Percentiles rank a stretch among this genome's conserved stretches.
These are phyloP conservation scores for Leptothorax acervorum DNA, from an alignment of 2,888 invertebrate genomes.

Conservation along the genomic window DNA sequence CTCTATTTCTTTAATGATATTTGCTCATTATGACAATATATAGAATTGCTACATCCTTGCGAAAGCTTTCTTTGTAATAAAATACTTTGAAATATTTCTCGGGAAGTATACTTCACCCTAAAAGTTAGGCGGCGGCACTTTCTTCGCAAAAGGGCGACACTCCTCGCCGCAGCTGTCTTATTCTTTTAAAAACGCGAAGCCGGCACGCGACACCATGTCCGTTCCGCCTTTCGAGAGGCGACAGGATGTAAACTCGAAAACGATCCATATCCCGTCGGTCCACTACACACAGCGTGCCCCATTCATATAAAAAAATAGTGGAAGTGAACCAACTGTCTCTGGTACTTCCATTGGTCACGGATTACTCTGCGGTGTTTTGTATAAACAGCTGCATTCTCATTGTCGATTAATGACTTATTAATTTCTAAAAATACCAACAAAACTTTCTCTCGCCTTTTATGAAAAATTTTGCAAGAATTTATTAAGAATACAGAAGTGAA, in stretches of 20 bases:
- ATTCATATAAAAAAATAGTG: conserved; percentile 29
- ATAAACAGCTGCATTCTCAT: conserved; percentile 59
- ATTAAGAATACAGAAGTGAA: neutral
- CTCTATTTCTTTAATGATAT: neutral
- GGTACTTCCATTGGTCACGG: conserved; percentile 38
- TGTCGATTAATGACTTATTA: neutral
- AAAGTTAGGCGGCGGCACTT: conserved; percentile 12
- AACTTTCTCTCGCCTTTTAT: neutral
- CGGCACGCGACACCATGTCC: conserved; percentile 61
- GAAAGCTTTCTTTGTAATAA: neutral
- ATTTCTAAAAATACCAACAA: neutral
- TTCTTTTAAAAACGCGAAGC: conserved; percentile 41
- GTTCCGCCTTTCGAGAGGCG: conserved; percentile 42
- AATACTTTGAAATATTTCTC: conserved; percentile 19
- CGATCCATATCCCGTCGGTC: conserved; percentile 45
- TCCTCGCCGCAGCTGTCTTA: conserved; percentile 35
- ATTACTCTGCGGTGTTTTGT: conserved; percentile 15
- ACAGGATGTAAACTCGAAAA: conserved; percentile 55
- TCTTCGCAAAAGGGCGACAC: conserved; percentile 30
- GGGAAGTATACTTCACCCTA: conserved; percentile 14
- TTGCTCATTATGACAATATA: neutral
- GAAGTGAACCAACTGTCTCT: conserved; percentile 50
- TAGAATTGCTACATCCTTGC: neutral
- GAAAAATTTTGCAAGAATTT: neutral
- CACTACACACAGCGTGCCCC: conserved; percentile 20